These are phyloP conservation scores for Arctocebus calabarensis DNA, from an alignment of 2,797 vertebrate genomes.

Conservation along the genomic window DNA sequence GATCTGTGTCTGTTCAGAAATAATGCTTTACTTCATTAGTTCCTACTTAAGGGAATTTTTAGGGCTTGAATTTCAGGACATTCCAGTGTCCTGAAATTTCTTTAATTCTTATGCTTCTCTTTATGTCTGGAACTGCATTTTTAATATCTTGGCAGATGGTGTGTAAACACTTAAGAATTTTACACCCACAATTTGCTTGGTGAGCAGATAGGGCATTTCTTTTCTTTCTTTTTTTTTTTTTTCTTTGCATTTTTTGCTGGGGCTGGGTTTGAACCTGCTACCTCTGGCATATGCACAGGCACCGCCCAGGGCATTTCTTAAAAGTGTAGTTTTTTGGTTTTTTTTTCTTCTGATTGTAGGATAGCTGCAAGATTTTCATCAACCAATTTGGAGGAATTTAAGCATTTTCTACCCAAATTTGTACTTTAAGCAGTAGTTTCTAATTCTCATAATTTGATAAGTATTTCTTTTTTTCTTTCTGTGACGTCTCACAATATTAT, in stretches of 20 bases:
- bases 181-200: conserved; percentile 70
- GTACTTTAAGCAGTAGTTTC: neutral
- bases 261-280: too few species aligned
- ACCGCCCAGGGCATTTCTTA: conserved; percentile 67
- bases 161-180: conserved; percentile 77
- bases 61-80: conserved; percentile 68
- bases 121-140: conserved; percentile 83
- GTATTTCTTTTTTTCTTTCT: conserved; percentile 8
- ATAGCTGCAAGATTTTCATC: conserved; percentile 53
- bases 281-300: too few species aligned
- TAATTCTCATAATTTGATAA: neutral
- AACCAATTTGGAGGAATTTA: conserved; percentile 52
- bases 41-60: conserved; percentile 21
- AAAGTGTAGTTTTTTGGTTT: conserved; percentile 76
- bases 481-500: conserved; percentile 9
- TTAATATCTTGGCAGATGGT: conserved; percentile 85
- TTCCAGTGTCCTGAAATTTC: conserved; percentile 75
- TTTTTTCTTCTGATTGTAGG: conserved; percentile 71
- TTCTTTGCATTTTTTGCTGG: neutral
- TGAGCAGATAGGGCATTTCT: conserved; percentile 77
- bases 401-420: neutral
- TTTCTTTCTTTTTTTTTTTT: conserved; percentile 78
- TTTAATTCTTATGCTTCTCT: conserved; percentile 80
- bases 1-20: conserved; percentile 15
- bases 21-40: neutral